Evolutionary conservation across 2,113 vertebrate species (phyloP).

Genomic region (Choloepus hoffmanni): DNA sequence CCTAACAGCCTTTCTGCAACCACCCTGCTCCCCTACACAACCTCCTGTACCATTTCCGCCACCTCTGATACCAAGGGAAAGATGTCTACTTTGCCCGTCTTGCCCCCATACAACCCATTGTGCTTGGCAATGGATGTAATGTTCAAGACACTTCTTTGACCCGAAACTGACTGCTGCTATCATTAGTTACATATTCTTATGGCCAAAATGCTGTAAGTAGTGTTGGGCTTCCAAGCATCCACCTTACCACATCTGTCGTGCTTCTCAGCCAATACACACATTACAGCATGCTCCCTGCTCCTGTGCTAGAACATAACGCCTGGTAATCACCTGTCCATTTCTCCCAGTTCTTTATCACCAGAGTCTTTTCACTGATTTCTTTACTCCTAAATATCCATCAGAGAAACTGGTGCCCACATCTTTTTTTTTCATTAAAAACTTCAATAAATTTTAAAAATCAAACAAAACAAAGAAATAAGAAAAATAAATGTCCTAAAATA

Average conservation of each 20-base stretch:
- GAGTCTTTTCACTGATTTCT: background rate
- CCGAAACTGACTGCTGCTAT: background rate
- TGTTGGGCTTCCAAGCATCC: background rate
- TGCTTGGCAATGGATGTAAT: background rate
- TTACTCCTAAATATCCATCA: background rate
- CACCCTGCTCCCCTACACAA: too few relatives aligned
- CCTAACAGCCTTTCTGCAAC: background rate
- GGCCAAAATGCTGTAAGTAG: background rate
- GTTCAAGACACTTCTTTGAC: too few relatives aligned
- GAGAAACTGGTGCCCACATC: background rate
- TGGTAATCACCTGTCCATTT: background rate
- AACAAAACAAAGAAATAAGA: too few relatives aligned
- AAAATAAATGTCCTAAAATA: too few relatives aligned
- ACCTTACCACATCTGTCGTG: background rate
- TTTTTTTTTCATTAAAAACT: background rate
- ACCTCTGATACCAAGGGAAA: background rate
- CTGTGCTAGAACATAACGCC: background rate
- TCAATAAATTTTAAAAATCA: too few relatives aligned
- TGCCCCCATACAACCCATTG: background rate
- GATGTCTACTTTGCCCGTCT: accelerated
- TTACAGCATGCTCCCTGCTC: background rate
- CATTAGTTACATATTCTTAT: background rate
- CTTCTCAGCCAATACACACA: too few relatives aligned
- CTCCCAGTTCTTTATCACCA: background rate
- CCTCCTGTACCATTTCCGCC: background rate